Conservation (phyloP, 2,888 invertebrate genomes). For the Hydroisotoma schaefferi region DNA sequence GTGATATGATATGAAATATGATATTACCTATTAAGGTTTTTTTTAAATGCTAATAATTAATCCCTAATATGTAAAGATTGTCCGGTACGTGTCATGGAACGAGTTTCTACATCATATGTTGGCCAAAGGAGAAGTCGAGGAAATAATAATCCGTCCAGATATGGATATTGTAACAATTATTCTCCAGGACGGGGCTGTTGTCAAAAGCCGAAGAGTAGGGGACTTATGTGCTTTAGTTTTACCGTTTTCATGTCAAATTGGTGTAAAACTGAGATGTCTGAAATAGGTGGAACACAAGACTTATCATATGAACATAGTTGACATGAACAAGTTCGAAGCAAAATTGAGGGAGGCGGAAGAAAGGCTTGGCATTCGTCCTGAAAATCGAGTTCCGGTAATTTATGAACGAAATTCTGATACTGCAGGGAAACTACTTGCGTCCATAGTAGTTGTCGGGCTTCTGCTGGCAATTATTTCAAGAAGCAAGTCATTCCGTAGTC, state of each 20-base stretch:
- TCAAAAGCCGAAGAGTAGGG: slow-evolving; percentile 71
- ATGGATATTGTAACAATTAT: slow-evolving; percentile 79
- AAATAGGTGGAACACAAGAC: slow-evolving; percentile 62
- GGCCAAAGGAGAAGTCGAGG: slow-evolving; percentile 88
- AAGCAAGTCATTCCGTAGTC: slow-evolving; percentile 63
- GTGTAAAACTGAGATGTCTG: neutral
- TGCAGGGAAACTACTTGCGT: slow-evolving; percentile 66
- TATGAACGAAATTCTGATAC: slow-evolving; percentile 76
- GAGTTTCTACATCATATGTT: slow-evolving; percentile 94
- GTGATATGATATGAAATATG: neutral
- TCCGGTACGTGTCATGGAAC: slow-evolving; percentile 89
- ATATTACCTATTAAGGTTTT: neutral
- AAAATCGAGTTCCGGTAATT: slow-evolving; percentile 70
- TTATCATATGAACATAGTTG: slow-evolving; percentile 78
- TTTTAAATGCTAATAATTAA: slow-evolving; percentile 51
- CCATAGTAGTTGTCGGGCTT: slow-evolving; percentile 65
- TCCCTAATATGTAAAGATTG: no score
- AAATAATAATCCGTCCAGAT: slow-evolving; percentile 78
- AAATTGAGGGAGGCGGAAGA: slow-evolving; percentile 81
- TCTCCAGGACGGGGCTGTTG: slow-evolving; percentile 76
- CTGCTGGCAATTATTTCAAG: slow-evolving; percentile 66
- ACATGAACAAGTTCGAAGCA: slow-evolving; percentile 81
- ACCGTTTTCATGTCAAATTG: no score
- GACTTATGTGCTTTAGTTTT: no score
- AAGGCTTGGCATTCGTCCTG: slow-evolving; percentile 73